Evolutionary conservation across 1,140 invertebrate genomes (phyloP), one percentile per base, ranked within the genome.

Genomic region (Wiebesia pumilae): DNA sequence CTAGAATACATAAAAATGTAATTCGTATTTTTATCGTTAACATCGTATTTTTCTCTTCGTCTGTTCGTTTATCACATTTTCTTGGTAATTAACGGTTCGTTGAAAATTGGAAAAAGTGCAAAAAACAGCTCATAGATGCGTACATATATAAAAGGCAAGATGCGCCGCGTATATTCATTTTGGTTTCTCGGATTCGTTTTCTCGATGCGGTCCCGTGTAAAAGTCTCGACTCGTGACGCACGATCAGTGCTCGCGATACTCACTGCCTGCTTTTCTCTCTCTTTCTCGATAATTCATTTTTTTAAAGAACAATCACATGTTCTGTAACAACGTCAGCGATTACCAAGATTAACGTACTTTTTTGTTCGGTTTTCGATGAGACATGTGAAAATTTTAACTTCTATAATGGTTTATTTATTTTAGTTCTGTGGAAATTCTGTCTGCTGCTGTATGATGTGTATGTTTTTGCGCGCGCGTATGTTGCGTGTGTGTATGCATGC

Each of bases 261-360:
- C 51, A 51, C 81, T 58, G 84, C n/a, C 71, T 67, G 38, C 77
- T 62, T 67, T 71, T 2, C 84, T 73, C 87, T 27, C 58, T 79
- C 40, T 80, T 80, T 54, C 62, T 88, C 27, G 47, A 85, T 67
- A 88, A 85, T 88, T 89, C 88, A 85, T 88, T 89, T 88, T 81
- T 89, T 88, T 88, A 88, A 83, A 86, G 87, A 89, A 87, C 88
- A 89, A 89, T 88, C 88, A 88, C 88, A 87, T 88, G 84, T 58
- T 65, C 35, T 38, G 40, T 81, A 40, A 38, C 78, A 82, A 87
- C 47, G 69, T 54, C 81, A 80, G 71, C 69, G 24, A 69, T 82
- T 58, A 67, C 38, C 81, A 33, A 73, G 83, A 69, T 86, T 51
- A 87, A 87, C 81, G 43, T 83, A 65, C 67, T 40, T 67, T 79